Percentiles rank a stretch among this genome's conserved stretches.
Conservation (phyloP, 2,113 vertebrate genomes). For the Paedocypris sp. region DNA sequence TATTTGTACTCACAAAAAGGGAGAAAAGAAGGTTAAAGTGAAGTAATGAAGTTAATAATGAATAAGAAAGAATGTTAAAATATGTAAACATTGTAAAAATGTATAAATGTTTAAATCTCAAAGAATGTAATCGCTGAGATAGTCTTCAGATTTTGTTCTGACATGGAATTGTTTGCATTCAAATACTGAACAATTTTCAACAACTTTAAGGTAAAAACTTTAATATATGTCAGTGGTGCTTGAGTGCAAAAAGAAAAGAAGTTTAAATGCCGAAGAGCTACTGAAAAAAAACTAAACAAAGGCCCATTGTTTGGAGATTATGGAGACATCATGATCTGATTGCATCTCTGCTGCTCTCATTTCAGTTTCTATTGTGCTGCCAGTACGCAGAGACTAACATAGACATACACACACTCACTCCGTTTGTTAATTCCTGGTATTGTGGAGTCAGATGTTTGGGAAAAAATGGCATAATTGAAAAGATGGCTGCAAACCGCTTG, state of each 20-base stretch:
- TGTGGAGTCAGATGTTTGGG: constrained; percentile 24
- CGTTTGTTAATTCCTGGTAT: constrained; percentile 26
- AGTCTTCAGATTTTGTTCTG: background rate
- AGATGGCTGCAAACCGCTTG: background rate
- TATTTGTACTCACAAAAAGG: too few relatives aligned
- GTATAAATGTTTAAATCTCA: background rate
- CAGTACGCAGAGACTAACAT: too few relatives aligned
- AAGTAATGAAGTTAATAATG: too few relatives aligned
- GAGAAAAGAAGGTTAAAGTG: too few relatives aligned
- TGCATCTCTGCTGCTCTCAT: background rate
- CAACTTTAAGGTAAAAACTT: too few relatives aligned
- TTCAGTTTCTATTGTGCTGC: background rate
- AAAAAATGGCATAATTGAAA: constrained; percentile 4
- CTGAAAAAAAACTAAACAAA: too few relatives aligned
- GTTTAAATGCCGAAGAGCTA: background rate
- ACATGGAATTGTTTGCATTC: too few relatives aligned
- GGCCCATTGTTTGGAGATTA: background rate
- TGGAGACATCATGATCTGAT: background rate
- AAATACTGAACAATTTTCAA: too few relatives aligned
- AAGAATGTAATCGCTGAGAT: background rate
- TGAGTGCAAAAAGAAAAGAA: background rate
- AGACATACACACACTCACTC: background rate
- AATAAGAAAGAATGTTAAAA: too few relatives aligned
- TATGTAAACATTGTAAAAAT: too few relatives aligned
- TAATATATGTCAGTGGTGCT: background rate